Conservation (phyloP, 2,888 invertebrate genomes). For the Ornithoptera priamus region DNA sequence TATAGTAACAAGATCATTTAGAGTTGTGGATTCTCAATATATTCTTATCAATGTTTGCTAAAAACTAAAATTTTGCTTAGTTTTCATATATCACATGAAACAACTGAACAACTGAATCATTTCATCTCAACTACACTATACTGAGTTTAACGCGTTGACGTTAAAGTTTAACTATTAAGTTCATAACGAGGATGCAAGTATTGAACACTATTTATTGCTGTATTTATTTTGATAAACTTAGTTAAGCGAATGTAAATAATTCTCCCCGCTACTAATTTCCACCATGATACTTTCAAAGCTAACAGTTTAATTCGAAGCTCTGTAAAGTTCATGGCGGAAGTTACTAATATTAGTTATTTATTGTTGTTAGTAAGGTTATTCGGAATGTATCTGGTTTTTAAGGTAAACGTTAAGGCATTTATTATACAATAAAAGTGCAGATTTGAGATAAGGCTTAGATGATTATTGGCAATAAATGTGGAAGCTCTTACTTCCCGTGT, state of each 20-base stretch:
- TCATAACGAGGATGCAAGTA: slow-evolving; percentile 41
- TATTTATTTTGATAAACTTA: slow-evolving; percentile 63
- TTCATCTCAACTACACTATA: no score
- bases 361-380: slow-evolving; percentile 12
- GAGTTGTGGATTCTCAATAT: no score
- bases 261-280: slow-evolving; percentile 44
- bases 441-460: no score
- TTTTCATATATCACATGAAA: no score
- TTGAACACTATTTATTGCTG: slow-evolving; percentile 68
- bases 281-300: slow-evolving; percentile 30
- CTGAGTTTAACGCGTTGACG: slow-evolving; percentile 12
- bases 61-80: no score
- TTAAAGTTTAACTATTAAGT: slow-evolving; percentile 42
- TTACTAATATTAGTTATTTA: slow-evolving; percentile 19
- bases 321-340: slow-evolving; percentile 22
- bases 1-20: no score
- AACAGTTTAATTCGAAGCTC: not conserved
- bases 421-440: no score
- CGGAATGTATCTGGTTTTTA: not conserved
- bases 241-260: slow-evolving; percentile 69
- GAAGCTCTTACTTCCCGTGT: no score
- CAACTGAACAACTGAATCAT: no score
- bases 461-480: no score
- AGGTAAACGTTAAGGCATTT: not conserved
- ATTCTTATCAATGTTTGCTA: no score